These are phyloP conservation scores for Daubentonia madagascariensis DNA, from an alignment of 2,113 vertebrate genomes.

Conservation along the genomic window DNA sequence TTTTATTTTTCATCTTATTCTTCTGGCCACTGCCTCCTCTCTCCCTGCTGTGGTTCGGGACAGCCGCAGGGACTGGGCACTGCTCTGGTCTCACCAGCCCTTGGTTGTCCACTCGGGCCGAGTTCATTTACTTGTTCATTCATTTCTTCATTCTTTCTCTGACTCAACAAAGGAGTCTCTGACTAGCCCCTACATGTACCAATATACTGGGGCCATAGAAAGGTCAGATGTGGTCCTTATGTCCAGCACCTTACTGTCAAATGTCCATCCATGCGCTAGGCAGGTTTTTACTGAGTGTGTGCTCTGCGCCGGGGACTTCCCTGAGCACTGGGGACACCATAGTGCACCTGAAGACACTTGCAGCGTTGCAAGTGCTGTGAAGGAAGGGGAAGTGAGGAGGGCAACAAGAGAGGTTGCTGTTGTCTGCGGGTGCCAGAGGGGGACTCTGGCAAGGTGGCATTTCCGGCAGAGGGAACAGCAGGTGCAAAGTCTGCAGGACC, in stretches of 20 bases:
- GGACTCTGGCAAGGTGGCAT: neutral
- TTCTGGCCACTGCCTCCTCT: neutral
- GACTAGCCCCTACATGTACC: too few species aligned
- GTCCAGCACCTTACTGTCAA: too few species aligned
- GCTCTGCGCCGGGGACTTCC: neutral
- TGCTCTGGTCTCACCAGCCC: neutral
- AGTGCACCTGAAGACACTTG: neutral
- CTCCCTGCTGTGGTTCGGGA: rapidly evolving
- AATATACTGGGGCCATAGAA: neutral
- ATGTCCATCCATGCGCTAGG: rapidly evolving
- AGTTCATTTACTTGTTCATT: neutral
- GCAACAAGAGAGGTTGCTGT: rapidly evolving
- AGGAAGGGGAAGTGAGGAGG: neutral
- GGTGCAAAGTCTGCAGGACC: too few species aligned
- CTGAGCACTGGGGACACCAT: neutral
- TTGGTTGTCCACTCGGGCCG: rapidly evolving
- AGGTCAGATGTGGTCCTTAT: rapidly evolving
- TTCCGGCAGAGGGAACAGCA: neutral
- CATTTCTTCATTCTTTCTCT: neutral
- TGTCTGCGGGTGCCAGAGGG: too few species aligned
- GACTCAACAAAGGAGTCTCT: neutral
- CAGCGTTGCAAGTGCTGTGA: neutral
- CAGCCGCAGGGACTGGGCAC: rapidly evolving
- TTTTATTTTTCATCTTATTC: neutral
- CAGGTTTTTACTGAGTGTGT: neutral